A percentile compares a stretch with the other conserved stretches of the same genome.
Conservation (phyloP, 1,140 invertebrate genomes). For the Proales similis region DNA sequence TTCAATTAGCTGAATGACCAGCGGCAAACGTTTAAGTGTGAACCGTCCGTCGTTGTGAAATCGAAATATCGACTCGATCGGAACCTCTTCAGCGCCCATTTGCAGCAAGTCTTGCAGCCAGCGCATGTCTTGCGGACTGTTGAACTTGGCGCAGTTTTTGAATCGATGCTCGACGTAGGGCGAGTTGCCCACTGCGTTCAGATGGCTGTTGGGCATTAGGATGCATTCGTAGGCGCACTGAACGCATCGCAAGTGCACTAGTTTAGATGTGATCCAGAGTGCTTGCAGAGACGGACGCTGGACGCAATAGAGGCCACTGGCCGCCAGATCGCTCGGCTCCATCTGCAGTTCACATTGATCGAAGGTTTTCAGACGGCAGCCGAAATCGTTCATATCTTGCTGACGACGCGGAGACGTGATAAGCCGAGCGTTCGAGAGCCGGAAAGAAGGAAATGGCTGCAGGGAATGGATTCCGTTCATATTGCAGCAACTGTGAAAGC, state of each 20-base stretch:
- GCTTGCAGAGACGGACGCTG: no score
- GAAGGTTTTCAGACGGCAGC: no score
- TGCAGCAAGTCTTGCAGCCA: neutral
- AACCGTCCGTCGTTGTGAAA: neutral
- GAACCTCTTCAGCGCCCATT: neutral
- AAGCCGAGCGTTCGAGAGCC: no score
- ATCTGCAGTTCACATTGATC: no score
- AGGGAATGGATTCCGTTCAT: no score
- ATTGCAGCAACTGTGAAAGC: no score
- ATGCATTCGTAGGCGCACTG: slow-evolving; percentile 30
- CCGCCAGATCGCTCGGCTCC: no score
- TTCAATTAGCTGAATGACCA: slow-evolving; percentile 1
- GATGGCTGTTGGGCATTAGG: slow-evolving; percentile 10
- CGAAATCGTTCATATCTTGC: no score
- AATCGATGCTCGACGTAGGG: slow-evolving; percentile 24
- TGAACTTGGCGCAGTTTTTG: slow-evolving; percentile 8
- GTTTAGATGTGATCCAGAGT: no score
- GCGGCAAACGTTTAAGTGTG: slow-evolving; percentile 5
- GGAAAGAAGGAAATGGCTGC: no score
- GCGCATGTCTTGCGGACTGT: neutral
- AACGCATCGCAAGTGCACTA: slow-evolving; percentile 22
- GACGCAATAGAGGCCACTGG: no score
- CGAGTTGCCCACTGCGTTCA: slow-evolving; percentile 24
- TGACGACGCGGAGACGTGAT: no score
- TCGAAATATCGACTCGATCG: slow-evolving; percentile 2